These are phyloP conservation scores for Macrosiphum euphorbiae DNA, from an alignment of 2,888 invertebrate genomes.

Conservation along the genomic window DNA sequence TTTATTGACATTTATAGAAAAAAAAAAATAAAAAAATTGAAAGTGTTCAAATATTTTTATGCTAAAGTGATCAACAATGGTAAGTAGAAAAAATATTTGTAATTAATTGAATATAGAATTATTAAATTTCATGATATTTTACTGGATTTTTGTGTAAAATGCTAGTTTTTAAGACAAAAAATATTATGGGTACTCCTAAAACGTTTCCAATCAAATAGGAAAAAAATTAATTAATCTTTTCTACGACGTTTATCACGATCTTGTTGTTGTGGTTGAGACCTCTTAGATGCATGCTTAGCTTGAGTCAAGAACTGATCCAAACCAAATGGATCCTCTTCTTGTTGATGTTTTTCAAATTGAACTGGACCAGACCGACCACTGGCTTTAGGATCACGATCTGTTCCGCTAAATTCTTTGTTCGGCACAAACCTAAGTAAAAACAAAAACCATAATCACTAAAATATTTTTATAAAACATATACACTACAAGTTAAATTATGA, in stretches of 20 bases:
- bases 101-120: slow-evolving; percentile 1
- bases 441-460: neutral
- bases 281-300: slow-evolving; percentile 87
- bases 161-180: neutral
- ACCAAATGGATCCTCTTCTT: slow-evolving; percentile 93
- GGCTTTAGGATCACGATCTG: slow-evolving; percentile 76
- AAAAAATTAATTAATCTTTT: slow-evolving; percentile 34
- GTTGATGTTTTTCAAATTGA: slow-evolving; percentile 93
- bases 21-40: too few species aligned
- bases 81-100: neutral
- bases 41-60: neutral
- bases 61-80: neutral
- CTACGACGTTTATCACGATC: slow-evolving; percentile 58
- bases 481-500: neutral
- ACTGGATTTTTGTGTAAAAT: neutral
- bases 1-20: too few species aligned
- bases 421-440: slow-evolving; percentile 87
- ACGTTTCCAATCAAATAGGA: neutral
- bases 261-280: slow-evolving; percentile 70
- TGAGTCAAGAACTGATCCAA: slow-evolving; percentile 98
- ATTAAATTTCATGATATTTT: neutral
- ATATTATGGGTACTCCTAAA: neutral
- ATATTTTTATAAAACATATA: neutral
- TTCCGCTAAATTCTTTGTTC: slow-evolving; percentile 96
- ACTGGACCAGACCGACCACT: slow-evolving; percentile 89